These are phyloP conservation scores for Serilophus lunatus DNA, from an alignment of 2,113 vertebrate species.

Conservation along the genomic window DNA sequence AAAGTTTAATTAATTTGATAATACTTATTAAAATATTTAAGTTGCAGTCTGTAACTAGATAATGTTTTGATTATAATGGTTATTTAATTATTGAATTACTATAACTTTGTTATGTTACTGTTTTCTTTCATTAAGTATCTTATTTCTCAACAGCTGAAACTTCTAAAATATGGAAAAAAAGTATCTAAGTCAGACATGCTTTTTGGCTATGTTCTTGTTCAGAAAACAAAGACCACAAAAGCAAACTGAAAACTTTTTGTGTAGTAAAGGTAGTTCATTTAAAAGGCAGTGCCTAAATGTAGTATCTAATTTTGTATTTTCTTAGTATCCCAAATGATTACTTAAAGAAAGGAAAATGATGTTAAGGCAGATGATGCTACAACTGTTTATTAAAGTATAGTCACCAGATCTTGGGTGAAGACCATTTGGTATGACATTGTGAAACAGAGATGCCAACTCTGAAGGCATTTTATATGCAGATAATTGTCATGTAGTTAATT, in stretches of 20 bases:
- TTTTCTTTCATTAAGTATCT: neutral
- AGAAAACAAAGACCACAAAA: neutral
- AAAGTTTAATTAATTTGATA: neutral
- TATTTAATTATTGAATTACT: neutral
- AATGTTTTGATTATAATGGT: neutral
- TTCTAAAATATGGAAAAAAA: neutral
- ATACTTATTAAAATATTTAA: neutral
- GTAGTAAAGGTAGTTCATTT: neutral
- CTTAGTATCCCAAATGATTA: neutral
- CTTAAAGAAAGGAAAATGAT: neutral
- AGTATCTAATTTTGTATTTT: neutral
- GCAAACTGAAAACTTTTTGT: neutral
- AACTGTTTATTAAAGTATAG: neutral
- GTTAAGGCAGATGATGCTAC: neutral
- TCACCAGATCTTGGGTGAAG: neutral
- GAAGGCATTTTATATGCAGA: conserved; percentile 26
- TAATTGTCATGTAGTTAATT: conserved; percentile 30
- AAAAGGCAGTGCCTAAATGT: neutral
- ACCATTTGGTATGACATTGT: neutral
- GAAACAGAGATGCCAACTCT: conserved; percentile 16
- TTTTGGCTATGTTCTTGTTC: neutral
- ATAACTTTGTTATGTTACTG: neutral
- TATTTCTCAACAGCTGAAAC: neutral
- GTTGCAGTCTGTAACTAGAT: neutral
- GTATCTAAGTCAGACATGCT: neutral